Evolutionary conservation across 2,113 vertebrate genomes (phyloP).

Genomic region (Sialia sialis): DNA sequence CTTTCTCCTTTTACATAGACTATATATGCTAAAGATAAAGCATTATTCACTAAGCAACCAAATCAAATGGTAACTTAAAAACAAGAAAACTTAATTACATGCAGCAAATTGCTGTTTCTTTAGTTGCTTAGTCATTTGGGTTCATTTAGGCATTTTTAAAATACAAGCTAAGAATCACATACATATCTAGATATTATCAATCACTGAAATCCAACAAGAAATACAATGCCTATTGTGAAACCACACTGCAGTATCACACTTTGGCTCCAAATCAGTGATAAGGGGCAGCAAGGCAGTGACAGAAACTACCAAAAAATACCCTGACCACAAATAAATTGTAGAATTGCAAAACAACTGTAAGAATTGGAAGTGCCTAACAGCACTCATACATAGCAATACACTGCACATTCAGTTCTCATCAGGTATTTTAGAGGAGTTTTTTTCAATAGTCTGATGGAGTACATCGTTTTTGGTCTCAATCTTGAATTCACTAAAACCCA

Average conservation of each 20-base stretch:
- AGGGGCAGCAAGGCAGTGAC: fast-evolving
- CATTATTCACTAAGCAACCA: not conserved
- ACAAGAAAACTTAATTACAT: not conserved
- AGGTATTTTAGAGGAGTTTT: not conserved
- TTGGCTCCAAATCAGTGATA: not conserved
- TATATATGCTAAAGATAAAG: not conserved
- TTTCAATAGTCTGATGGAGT: not conserved
- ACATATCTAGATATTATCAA: not conserved
- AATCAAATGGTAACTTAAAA: not conserved
- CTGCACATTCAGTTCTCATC: not conserved
- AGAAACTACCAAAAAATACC: not conserved
- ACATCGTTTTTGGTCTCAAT: not conserved
- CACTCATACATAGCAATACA: not conserved
- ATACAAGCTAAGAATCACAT: not conserved
- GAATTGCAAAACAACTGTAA: not conserved
- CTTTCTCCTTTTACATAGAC: not conserved
- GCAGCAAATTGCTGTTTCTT: not conserved
- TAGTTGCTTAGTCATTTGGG: not conserved
- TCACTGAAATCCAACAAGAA: not conserved
- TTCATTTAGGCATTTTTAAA: not conserved
- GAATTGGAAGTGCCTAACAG: not conserved
- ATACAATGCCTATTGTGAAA: not conserved
- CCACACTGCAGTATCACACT: not conserved
- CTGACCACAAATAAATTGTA: not conserved
- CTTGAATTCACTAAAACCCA: not conserved